These are phyloP conservation scores for Babylonia areolata DNA, from an alignment of 1,140 invertebrate species.

Conservation along the genomic window DNA sequence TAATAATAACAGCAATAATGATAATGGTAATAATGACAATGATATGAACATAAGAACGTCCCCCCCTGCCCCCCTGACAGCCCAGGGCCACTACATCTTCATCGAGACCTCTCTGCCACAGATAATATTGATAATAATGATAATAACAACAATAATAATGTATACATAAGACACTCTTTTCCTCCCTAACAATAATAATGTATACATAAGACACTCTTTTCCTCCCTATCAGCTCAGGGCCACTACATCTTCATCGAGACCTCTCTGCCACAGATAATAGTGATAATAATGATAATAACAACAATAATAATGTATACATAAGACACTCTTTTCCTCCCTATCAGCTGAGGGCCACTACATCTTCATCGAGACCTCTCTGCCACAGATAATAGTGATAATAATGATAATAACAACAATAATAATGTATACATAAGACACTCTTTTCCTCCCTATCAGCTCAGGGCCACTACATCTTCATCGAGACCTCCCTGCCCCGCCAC, in stretches of 20 bases:
- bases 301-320: not conserved
- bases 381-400: too few relatives aligned
- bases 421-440: not conserved
- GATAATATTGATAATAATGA: too few relatives aligned
- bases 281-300: too few relatives aligned
- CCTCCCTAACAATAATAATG: not conserved
- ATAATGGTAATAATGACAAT: too few relatives aligned
- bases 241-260: conserved; percentile 7
- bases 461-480: conserved; percentile 65
- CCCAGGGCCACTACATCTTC: conserved; percentile 54
- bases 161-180: not conserved
- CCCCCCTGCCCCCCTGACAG: too few relatives aligned
- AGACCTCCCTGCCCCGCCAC: conserved; percentile 79
- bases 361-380: conserved; percentile 37
- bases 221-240: too few relatives aligned
- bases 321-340: not conserved
- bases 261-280: too few relatives aligned
- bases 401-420: too few relatives aligned
- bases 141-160: too few relatives aligned
- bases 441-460: not conserved
- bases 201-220: not conserved
- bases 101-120: conserved; percentile 79
- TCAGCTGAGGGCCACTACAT: too few relatives aligned
- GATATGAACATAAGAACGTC: too few relatives aligned
- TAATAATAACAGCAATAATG: too few relatives aligned